These are phyloP conservation scores for Caradrina kadenii DNA, from an alignment of 2,888 invertebrate genomes.

Conservation along the genomic window DNA sequence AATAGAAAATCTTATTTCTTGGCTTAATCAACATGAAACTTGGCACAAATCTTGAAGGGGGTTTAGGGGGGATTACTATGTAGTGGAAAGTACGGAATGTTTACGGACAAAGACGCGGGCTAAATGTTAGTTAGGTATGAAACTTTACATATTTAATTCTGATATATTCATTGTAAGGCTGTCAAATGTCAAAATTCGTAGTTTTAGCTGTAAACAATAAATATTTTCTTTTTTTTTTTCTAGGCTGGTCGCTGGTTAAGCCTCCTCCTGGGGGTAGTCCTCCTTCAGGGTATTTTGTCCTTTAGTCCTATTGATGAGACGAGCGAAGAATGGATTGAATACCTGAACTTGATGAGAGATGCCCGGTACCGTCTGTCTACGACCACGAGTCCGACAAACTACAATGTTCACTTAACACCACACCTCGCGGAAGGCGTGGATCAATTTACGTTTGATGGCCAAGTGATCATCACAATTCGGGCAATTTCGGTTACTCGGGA, in stretches of 20 bases:
- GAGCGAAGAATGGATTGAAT: slow-evolving; percentile 82
- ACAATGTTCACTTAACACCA: slow-evolving; percentile 88
- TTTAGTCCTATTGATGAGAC: slow-evolving; percentile 78
- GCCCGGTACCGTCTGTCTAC: slow-evolving; percentile 84
- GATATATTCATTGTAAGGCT: too few species aligned
- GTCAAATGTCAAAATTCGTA: too few species aligned
- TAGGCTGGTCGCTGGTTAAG: slow-evolving; percentile 78
- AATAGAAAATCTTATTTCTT: too few species aligned
- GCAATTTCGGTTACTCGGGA: slow-evolving; percentile 68
- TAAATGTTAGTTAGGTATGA: too few species aligned
- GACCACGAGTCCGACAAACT: slow-evolving; percentile 87
- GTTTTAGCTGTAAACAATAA: too few species aligned
- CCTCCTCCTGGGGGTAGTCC: slow-evolving; percentile 73
- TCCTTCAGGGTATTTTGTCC: slow-evolving; percentile 74
- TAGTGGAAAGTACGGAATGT: too few species aligned
- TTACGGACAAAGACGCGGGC: too few species aligned
- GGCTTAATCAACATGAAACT: too few species aligned
- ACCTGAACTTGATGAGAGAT: slow-evolving; percentile 71
- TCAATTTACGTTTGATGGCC: slow-evolving; percentile 84
- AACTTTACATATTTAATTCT: too few species aligned
- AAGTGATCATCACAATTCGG: slow-evolving; percentile 76
- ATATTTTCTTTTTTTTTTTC: slow-evolving; percentile 40
- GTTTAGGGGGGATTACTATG: too few species aligned
- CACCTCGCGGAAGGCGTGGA: slow-evolving; percentile 73
- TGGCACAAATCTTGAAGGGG: too few species aligned